Percentiles rank a stretch among this genome's conserved stretches.
Conservation (phyloP, 2,797 vertebrate species). For the Cryptoprocta ferox region DNA sequence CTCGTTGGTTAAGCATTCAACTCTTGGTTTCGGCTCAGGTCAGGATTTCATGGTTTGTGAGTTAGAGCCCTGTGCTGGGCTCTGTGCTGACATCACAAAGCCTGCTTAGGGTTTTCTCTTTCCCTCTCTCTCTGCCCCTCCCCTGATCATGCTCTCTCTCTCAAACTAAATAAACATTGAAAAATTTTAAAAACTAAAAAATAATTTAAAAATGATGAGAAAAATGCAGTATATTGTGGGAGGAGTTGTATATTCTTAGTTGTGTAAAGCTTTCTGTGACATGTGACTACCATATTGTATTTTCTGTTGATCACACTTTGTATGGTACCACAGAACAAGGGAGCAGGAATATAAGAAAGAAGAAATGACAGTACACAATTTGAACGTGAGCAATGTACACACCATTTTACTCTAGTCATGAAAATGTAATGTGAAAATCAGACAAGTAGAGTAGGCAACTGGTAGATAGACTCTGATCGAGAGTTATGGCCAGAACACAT, state of each 20-base stretch:
- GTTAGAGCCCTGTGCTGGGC: too few relatives aligned
- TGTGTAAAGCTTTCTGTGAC: neutral
- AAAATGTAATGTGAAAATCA: neutral
- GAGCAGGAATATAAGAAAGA: neutral
- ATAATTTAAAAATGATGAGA: neutral
- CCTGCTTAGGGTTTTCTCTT: too few relatives aligned
- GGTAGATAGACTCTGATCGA: neutral
- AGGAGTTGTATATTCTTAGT: neutral
- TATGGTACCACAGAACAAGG: neutral
- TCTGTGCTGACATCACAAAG: too few relatives aligned
- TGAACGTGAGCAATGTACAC: neutral
- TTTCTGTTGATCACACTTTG: neutral
- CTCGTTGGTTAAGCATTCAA: too few relatives aligned
- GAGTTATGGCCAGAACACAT: rapidly evolving
- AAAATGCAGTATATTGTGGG: neutral
- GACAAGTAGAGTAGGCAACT: neutral
- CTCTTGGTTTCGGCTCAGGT: too few relatives aligned
- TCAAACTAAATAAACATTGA: too few relatives aligned
- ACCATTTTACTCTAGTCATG: neutral
- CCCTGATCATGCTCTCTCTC: too few relatives aligned
- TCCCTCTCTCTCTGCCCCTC: too few relatives aligned
- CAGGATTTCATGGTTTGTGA: too few relatives aligned
- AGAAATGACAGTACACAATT: neutral
- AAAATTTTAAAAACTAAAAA: too few relatives aligned
- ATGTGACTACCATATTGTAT: neutral